Conservation (phyloP, 1,140 invertebrate genomes). For the Leptinotarsa lineolata region DNA sequence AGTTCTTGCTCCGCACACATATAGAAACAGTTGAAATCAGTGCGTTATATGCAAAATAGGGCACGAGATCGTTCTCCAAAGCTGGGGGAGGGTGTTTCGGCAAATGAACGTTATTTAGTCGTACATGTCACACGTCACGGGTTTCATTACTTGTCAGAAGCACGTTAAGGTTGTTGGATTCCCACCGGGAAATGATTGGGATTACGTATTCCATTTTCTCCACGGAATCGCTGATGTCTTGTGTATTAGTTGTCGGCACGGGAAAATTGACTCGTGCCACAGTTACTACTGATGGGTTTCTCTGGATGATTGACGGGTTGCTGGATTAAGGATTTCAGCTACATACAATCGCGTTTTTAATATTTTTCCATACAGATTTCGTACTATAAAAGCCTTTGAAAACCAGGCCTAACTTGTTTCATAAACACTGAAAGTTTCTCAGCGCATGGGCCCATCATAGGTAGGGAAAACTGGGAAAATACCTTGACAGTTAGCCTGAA, state of each 20-base stretch:
- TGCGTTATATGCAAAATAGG: slow-evolving; percentile 6
- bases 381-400: too few species aligned
- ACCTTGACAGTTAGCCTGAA: too few species aligned
- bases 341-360: too few species aligned
- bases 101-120: slow-evolving; percentile 8
- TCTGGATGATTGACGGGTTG: neutral
- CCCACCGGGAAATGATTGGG: slow-evolving; percentile 23
- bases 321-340: neutral
- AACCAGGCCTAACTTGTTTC: too few species aligned
- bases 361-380: too few species aligned
- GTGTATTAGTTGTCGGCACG: neutral
- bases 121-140: slow-evolving; percentile 13
- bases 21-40: slow-evolving; percentile 3
- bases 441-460: too few species aligned
- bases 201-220: slow-evolving; percentile 29
- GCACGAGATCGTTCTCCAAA: neutral
- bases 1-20: neutral
- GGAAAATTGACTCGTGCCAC: slow-evolving; percentile 12
- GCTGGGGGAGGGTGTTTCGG: neutral
- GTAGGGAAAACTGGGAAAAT: too few species aligned
- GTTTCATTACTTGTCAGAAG: slow-evolving; percentile 25
- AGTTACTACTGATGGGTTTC: slow-evolving; percentile 14
- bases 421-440: too few species aligned
- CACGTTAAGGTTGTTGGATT: slow-evolving; percentile 13
- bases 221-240: slow-evolving; percentile 15